Base-by-base conservation (phyloP, 1,140 invertebrate species). In the Euura lappo region DNA sequence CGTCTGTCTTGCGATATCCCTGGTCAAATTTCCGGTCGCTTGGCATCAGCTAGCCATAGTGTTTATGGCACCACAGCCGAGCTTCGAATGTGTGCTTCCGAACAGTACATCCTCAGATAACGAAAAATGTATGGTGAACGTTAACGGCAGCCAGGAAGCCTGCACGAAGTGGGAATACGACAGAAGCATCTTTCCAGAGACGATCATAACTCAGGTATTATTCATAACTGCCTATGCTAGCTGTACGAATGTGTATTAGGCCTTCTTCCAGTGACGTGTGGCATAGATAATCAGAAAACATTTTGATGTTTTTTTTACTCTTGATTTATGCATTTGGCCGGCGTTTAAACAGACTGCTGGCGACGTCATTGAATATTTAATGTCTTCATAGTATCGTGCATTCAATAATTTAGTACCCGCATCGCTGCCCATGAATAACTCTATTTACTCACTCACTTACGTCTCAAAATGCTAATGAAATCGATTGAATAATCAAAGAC, bases 31-130 rank as follows among this genome's bases (percentile, higher is more conserved):
- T 79, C 92, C 92, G 2, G 91, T 93, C 1, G 92, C 92, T 0
- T 93, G 92, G 92, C 93, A 93, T 80, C 92, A 92, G 72, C 83
- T 91, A 76, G 91, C 88, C 13, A 92, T 92, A 74, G 91, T 92
- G 51, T 93, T 93, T 75, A 87, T 92, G 64, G 91, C 91, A 2
- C 91, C 92, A 0, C 89, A 90, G 2, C 89, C 89, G 71, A 79
- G 83, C 3, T 90, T 87, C 72, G 88, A 78, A 69, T 89, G 86
- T 81, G 87, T 80, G 4, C 42, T 60, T 76, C 78, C 79, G 28
- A 85, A 88, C 60, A 80, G 73, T 2, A 86, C 85, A 0, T 84
- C 88, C 68, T 80, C 84, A 0, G 3, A 60, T 6, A 8, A 90
- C 86, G 76, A 81, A 67, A 78, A 84, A 42, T 89, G 88, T 72